Conservation (phyloP, 2,113 vertebrate genomes). For the Tretioscincus oriximinensis region DNA sequence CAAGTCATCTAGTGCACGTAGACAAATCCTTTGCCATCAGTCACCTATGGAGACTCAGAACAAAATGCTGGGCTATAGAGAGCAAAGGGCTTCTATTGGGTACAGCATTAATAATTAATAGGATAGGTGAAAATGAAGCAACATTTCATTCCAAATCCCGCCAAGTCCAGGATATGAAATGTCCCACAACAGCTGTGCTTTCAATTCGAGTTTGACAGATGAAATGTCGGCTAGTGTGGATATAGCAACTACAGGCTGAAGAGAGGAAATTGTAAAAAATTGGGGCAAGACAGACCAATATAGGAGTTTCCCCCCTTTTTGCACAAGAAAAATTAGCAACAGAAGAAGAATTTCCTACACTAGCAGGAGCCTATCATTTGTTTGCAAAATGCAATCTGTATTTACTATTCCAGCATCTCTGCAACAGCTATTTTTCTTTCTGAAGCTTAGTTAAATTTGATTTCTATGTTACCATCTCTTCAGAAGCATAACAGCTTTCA, state of each 20-base stretch:
- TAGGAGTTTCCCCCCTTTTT: neutral
- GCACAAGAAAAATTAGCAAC: neutral
- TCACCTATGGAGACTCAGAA: neutral
- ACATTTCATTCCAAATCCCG: neutral
- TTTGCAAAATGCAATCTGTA: neutral
- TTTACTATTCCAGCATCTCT: slow-evolving; percentile 3
- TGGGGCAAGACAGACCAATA: neutral
- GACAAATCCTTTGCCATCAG: neutral
- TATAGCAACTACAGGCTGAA: neutral
- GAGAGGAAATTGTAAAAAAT: neutral
- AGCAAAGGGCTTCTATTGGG: neutral
- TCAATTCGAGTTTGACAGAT: no score
- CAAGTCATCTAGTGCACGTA: neutral
- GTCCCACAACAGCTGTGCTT: neutral
- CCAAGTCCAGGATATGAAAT: neutral
- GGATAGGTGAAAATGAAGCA: neutral
- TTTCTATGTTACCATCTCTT: slow-evolving; percentile 4
- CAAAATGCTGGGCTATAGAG: neutral
- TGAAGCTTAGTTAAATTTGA: slow-evolving; percentile 7
- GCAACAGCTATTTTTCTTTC: neutral
- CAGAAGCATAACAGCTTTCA: neutral
- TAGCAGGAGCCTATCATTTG: neutral
- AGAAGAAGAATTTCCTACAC: neutral
- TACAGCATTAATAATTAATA: neutral
- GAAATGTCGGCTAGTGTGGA: neutral